These are phyloP conservation scores for Idaea dimidiata DNA, from an alignment of 2,888 invertebrate species.

Conservation along the genomic window DNA sequence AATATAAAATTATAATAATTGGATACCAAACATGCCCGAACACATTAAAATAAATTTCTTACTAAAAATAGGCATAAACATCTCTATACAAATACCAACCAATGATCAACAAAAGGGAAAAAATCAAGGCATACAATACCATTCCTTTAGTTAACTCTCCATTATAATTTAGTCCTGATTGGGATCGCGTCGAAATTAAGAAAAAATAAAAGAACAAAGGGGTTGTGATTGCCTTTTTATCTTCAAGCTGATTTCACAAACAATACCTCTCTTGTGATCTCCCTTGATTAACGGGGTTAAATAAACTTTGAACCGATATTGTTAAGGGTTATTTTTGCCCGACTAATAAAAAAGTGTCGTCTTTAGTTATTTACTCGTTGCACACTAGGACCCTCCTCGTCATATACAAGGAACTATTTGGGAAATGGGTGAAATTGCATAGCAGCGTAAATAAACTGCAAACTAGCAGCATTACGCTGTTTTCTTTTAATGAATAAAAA, in stretches of 20 bases:
- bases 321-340: slow-evolving; percentile 2
- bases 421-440: too few species aligned
- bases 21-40: too few species aligned
- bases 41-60: background rate
- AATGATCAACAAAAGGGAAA: slow-evolving; percentile 57
- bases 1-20: too few species aligned
- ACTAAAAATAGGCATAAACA: slow-evolving; percentile 24
- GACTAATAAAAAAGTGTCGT: background rate
- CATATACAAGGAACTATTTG: too few species aligned
- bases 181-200: slow-evolving; percentile 79
- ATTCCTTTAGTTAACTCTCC: slow-evolving; percentile 75
- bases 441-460: too few species aligned
- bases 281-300: slow-evolving; percentile 52
- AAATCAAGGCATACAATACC: slow-evolving; percentile 68
- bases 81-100: slow-evolving; percentile 60
- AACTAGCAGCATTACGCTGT: too few species aligned
- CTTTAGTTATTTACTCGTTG: background rate
- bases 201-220: slow-evolving; percentile 76
- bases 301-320: slow-evolving; percentile 42
- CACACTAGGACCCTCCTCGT: too few species aligned
- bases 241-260: slow-evolving; percentile 73
- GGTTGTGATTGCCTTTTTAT: slow-evolving; percentile 69
- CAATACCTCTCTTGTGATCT: slow-evolving; percentile 51
- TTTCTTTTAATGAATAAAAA: too few species aligned
- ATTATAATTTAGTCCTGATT: slow-evolving; percentile 80